Base-by-base conservation (phyloP, 2,888 invertebrate genomes). In the Eristalis arbustorum region DNA sequence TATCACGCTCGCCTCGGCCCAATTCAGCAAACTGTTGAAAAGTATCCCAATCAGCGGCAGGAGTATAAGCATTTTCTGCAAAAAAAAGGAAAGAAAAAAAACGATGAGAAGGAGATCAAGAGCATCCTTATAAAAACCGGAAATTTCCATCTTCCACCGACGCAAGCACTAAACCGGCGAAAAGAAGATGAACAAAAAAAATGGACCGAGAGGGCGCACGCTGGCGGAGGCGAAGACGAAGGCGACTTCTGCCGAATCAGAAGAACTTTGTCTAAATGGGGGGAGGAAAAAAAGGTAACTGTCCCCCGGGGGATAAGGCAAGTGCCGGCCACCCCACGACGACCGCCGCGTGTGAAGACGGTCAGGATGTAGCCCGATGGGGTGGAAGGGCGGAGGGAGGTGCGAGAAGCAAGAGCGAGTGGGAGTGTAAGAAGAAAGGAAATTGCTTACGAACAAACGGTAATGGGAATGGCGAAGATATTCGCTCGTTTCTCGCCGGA, bases 61-160 rank as follows among this genome's bases (percentile, higher is more conserved):
- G 89, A 92, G 90, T 90, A 92, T 91, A 90, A 92, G 91, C 92
- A 92, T 92, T 92, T 92, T 92, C 92, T 92, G 90, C 77, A 91
- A 90, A 81, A 56, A 80, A 78, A 74, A 88, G 77, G 22, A 11
- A 57, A 42, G 57, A 25, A 6, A 64, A 37, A 69, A n/a, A 76
- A 57, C 63, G 77, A 62, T 80, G 49, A 66, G 74, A 59, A 67
- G 66, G 10, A 66, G 42, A 62, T 61, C 13, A 57, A 77, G 62
- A 85, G 49, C 18, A 18, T 49, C 49, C 49, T 49, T 49, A 49
- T 73, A 85, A 63, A 84, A 81, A 64, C 59, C 66, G 66, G 11
- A 68, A 62, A 14, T 69, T 59, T 23, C 28, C 64, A 11, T 42
- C 49, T 28, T 64, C 59, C 18, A 49, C 49, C 18, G 49, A 49